A percentile compares a stretch with the other conserved stretches of the same genome.
Evolutionary conservation across 1,140 invertebrate species (phyloP).

Genomic region (Hypsibius dujardini): DNA sequence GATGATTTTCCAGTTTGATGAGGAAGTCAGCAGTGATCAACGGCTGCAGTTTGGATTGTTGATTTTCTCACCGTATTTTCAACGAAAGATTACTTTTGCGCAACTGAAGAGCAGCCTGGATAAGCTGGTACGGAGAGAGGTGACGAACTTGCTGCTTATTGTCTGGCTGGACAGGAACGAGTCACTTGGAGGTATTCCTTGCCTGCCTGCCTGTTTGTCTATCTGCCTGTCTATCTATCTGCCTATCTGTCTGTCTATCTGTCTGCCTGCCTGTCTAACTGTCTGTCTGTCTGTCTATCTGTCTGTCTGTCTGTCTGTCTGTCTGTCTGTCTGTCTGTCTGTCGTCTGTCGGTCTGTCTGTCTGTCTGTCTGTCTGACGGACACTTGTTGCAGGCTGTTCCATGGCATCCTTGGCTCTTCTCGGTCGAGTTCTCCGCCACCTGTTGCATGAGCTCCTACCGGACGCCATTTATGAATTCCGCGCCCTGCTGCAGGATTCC

Average conservation of each 20-base stretch:
- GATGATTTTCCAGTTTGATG: too few relatives aligned
- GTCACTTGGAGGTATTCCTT: background rate
- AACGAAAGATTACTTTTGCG: background rate
- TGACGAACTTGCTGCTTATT: background rate
- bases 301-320: too few relatives aligned
- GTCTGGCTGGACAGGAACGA: background rate
- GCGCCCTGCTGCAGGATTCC: background rate
- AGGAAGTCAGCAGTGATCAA: too few relatives aligned
- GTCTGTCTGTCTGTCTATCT: too few relatives aligned
- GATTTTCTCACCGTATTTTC: slow-evolving; percentile 1
- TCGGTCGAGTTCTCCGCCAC: background rate
- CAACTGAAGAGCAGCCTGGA: background rate
- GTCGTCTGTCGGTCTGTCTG: too few relatives aligned
- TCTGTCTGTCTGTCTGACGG: too few relatives aligned
- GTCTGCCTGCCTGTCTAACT: background rate
- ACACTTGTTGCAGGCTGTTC: background rate
- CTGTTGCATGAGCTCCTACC: background rate
- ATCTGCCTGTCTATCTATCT: background rate
- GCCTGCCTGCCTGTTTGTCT: background rate
- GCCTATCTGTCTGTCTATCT: background rate
- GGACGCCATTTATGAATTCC: background rate
- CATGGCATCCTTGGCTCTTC: background rate
- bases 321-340: too few relatives aligned
- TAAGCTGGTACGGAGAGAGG: background rate
- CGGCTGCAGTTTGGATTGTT: background rate